Base-by-base conservation (phyloP, 2,797 vertebrate species). In the Pitangus sulphuratus region DNA sequence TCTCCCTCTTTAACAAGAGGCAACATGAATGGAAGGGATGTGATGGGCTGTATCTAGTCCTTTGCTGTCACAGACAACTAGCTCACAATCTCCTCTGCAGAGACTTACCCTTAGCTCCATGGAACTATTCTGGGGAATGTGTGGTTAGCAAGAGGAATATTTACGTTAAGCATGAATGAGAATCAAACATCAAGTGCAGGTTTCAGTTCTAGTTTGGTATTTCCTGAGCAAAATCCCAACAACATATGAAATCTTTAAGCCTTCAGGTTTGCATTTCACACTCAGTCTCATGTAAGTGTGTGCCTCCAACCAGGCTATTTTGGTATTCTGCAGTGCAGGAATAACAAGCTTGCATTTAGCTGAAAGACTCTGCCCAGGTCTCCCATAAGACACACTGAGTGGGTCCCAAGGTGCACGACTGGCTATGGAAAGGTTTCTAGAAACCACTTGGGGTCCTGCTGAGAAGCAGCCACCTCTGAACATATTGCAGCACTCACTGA, bases 401-500 rank as follows among this genome's bases (percentile, higher is more conserved):
- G 28, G 9, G 35, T 83, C 64, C 44, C 50, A 56, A 75, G 18
- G 37, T 37, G 17, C 33, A 35, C 2, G 0, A 70, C 30, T 84
- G 56, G 45, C 48, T 45, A 42, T 0, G 1, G 68, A 68, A 93
- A 78, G 26, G 25, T 64, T 90, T 94, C 88, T 64, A 74, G 71
- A 76, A 87, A 85, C 54, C 35, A 57, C 35, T 35, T 37, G 12
- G 25, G 31, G 18, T 68, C 47, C 54, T 88, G 65, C 57, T 81
- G 82, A 58, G 53, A 85, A 37, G 68, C 71, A 93, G 69, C 68
- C 68, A 85, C 61, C 69, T 83, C 93, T 68, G 79, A 77, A 90
- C 50, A 77, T 33, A 87, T 60, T 93, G 89, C 81, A 91, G 87
- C 69, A 87, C 72, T 91, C 82, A 61, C 50, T 75, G 87, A 96